Percentiles rank a stretch among this genome's conserved stretches.
phyloP scores from a whole-genome alignment of 2,797 vertebrate species.

The Leuciscus waleckii region DNA sequence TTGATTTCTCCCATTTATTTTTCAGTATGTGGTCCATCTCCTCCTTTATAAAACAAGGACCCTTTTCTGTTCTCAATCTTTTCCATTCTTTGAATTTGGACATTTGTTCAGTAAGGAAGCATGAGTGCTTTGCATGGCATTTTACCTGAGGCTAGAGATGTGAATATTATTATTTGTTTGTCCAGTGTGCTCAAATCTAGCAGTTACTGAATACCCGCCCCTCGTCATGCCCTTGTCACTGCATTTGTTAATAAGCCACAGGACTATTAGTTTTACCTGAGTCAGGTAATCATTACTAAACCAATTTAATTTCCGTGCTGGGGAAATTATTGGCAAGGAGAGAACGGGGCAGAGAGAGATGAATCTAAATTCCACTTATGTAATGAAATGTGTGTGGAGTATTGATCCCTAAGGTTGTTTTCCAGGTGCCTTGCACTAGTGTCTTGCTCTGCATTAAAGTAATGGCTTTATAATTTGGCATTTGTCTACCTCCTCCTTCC shows the following conservation, averaged over 20 bases:
- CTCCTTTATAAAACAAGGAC: background rate
- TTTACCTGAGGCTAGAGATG: constrained; percentile 5
- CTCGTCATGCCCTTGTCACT: constrained; percentile 83
- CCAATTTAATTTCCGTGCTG: constrained; percentile 79
- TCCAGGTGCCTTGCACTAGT: constrained; percentile 70
- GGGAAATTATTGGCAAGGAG: constrained; percentile 76
- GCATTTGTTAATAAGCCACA: constrained; percentile 82
- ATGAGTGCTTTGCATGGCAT: background rate
- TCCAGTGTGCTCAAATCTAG: constrained; percentile 24
- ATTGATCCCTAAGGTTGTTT: constrained; percentile 78
- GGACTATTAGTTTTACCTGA: constrained; percentile 85
- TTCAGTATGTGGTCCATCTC: background rate
- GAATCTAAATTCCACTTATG: constrained; percentile 87
- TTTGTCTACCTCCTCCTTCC: constrained; percentile 67
- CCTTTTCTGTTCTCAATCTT: background rate
- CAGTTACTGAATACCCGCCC: constrained; percentile 82
- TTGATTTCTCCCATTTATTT: background rate
- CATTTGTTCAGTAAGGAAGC: background rate
- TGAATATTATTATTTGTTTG: background rate
- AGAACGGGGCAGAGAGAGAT: constrained; percentile 81
- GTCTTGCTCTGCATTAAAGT: constrained; percentile 74
- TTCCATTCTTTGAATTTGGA: background rate
- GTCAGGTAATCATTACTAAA: constrained; percentile 96
- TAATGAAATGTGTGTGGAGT: constrained; percentile 74
- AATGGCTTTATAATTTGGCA: constrained; percentile 78